Percentiles rank a stretch among this genome's conserved stretches.
phyloP scores from a whole-genome alignment of 2,113 vertebrate genomes.

The Rissa tridactyla region DNA sequence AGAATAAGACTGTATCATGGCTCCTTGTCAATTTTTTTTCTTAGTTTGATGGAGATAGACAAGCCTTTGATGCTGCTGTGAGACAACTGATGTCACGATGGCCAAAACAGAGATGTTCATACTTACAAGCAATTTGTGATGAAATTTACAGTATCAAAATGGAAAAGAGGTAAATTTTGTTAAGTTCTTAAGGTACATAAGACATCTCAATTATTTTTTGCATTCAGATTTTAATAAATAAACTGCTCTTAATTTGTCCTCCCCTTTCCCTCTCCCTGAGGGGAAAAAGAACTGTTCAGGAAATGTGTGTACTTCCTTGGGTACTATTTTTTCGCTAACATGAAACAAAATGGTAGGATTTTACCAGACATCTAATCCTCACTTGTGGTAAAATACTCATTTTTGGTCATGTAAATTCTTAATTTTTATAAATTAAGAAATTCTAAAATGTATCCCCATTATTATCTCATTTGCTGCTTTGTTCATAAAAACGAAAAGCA shows the following conservation, averaged over 20 bases:
- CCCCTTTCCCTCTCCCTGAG: background rate
- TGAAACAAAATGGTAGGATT: background rate
- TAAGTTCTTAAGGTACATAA: background rate
- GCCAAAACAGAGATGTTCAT: constrained; percentile 87
- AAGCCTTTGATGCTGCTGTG: constrained; percentile 89
- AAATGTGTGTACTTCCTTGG: background rate
- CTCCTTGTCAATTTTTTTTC: background rate
- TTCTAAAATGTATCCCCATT: background rate
- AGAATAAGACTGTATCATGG: background rate
- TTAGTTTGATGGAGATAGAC: constrained; percentile 87
- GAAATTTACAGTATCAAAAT: constrained; percentile 93
- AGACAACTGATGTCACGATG: constrained; percentile 88
- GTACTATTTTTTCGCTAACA: background rate
- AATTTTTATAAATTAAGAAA: background rate
- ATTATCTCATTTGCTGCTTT: background rate
- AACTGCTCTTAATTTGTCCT: background rate
- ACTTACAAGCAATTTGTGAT: constrained; percentile 92
- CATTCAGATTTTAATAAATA: background rate
- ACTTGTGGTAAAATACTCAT: background rate
- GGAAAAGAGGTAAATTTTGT: constrained; percentile 81
- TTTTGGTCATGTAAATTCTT: background rate
- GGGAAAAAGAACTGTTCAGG: background rate
- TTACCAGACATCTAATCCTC: background rate
- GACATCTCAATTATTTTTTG: background rate
- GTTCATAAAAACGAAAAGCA: background rate